Evolutionary conservation across 2,797 vertebrate genomes (phyloP).

Genomic region (Trematomus bernacchii): DNA sequence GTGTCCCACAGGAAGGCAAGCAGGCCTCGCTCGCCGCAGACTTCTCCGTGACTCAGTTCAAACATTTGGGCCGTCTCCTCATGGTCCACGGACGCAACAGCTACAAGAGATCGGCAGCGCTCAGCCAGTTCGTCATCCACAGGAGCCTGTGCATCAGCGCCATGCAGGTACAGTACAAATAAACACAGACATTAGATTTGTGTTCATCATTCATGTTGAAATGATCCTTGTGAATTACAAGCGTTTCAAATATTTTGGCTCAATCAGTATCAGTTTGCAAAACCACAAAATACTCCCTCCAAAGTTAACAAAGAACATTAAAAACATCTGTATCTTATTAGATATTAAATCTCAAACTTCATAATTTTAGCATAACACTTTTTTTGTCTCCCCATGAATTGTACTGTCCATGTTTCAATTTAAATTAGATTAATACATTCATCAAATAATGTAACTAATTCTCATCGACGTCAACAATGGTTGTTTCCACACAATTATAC

Average conservation of each 20-base stretch:
- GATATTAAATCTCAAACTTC: background rate
- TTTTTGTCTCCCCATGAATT: background rate
- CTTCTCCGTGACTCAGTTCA: slow-evolving; percentile 98
- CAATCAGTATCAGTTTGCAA: background rate
- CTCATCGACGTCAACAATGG: background rate
- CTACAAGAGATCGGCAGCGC: slow-evolving; percentile 96
- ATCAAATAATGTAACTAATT: background rate
- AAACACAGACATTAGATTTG: background rate
- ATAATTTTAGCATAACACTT: background rate
- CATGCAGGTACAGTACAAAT: slow-evolving; percentile 91
- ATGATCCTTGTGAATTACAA: background rate
- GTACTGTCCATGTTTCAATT: background rate
- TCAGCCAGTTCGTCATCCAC: slow-evolving; percentile 99
- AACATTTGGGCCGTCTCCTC: slow-evolving; percentile 95
- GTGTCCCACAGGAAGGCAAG: slow-evolving; percentile 92
- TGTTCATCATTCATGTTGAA: background rate
- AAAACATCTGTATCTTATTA: background rate
- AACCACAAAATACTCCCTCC: background rate
- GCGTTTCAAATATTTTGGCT: no score
- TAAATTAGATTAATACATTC: background rate
- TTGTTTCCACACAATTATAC: background rate
- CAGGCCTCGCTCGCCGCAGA: slow-evolving; percentile 96
- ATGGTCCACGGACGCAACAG: slow-evolving; percentile 99
- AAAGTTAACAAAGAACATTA: background rate
- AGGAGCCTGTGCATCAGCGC: slow-evolving; percentile 97